Conservation (phyloP, 2,113 vertebrate genomes). For the Monarcha castaneiventris region DNA sequence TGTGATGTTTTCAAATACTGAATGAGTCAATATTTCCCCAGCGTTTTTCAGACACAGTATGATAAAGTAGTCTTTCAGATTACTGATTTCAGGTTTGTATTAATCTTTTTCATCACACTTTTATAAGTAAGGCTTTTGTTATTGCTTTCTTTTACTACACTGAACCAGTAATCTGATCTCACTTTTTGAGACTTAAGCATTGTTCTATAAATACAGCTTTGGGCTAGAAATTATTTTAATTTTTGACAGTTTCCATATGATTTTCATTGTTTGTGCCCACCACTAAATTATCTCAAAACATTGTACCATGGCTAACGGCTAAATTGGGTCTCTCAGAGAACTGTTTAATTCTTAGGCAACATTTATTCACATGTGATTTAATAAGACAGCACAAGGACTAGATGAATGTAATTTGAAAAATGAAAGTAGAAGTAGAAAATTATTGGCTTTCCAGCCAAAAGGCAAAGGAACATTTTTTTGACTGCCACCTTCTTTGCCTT, state of each 20-base stretch:
- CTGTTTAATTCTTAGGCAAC: conserved; percentile 17
- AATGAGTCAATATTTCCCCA: conserved; percentile 14
- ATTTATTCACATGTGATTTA: not conserved
- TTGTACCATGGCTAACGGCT: not conserved
- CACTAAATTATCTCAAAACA: conserved; percentile 29
- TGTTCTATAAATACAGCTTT: not conserved
- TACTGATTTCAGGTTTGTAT: conserved; percentile 21
- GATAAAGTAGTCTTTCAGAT: conserved; percentile 29
- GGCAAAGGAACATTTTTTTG: not conserved
- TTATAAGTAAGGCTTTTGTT: conserved; percentile 16
- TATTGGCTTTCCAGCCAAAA: not conserved
- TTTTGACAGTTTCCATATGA: not conserved
- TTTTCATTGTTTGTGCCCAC: conserved; percentile 2
- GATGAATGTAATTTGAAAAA: conserved; percentile 35
- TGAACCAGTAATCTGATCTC: conserved; percentile 13
- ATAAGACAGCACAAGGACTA: conserved; percentile 1
- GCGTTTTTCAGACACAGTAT: not conserved
- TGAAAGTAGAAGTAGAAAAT: not conserved
- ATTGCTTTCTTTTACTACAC: not conserved
- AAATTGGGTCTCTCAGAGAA: not conserved
- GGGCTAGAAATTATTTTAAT: not conserved
- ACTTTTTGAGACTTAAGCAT: not conserved
- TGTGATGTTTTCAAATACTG: not conserved
- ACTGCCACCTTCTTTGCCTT: not conserved
- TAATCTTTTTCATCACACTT: conserved; percentile 40